Conservation (phyloP, 2,113 vertebrate genomes). For the Cettia cetti region DNA sequence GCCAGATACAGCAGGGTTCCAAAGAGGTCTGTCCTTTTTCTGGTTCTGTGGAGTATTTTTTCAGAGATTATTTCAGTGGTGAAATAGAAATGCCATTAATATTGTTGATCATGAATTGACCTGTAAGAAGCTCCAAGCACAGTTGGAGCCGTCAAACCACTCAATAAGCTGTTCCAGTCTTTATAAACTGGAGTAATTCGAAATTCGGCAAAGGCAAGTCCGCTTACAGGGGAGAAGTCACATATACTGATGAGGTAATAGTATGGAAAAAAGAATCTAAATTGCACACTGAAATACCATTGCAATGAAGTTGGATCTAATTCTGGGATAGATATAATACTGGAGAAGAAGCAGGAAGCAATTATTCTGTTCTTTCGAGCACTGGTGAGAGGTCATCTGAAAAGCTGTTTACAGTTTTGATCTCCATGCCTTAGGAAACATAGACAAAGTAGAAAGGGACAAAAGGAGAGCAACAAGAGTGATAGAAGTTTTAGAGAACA, state of each 20-base stretch:
- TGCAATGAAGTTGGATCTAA: neutral
- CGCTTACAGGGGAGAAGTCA: neutral
- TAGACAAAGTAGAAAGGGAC: neutral
- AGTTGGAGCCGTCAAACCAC: neutral
- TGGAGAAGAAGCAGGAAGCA: neutral
- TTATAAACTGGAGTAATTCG: neutral
- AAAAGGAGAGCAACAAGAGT: neutral
- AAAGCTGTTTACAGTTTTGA: constrained; percentile 6
- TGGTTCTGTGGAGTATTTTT: neutral
- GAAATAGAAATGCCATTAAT: neutral
- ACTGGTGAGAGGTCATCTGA: neutral
- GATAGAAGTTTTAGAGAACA: constrained; percentile 11
- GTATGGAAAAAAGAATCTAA: neutral
- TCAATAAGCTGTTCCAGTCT: neutral
- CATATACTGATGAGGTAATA: neutral
- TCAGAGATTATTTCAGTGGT: neutral
- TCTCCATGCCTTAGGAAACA: neutral
- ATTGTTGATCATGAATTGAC: neutral
- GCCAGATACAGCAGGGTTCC: neutral
- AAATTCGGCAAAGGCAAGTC: neutral
- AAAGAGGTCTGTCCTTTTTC: neutral
- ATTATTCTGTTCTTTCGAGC: neutral
- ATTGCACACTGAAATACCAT: neutral
- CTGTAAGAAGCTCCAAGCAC: neutral
- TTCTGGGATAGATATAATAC: neutral